These are phyloP conservation scores for Pseudobourletiella spinata DNA, from an alignment of 1,140 invertebrate species.

Conservation along the genomic window DNA sequence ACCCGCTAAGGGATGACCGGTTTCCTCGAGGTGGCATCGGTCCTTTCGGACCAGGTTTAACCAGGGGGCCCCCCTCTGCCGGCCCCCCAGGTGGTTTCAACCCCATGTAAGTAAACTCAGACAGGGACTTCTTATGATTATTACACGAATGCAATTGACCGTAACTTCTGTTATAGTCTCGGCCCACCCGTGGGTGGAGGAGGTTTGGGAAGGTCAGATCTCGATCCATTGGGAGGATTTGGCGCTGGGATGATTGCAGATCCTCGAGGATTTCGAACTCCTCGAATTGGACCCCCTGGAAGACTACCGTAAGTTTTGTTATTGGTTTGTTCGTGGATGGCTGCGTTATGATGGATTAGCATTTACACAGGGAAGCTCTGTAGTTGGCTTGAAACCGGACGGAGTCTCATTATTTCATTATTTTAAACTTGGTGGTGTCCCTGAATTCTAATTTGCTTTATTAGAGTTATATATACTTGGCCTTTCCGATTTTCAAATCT, in stretches of 20 bases:
- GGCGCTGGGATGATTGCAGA: constrained; percentile 31
- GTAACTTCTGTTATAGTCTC: too few relatives aligned
- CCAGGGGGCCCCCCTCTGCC: not conserved
- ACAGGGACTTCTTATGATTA: too few relatives aligned
- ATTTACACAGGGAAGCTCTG: too few relatives aligned
- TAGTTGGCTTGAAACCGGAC: too few relatives aligned
- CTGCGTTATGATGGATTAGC: not conserved
- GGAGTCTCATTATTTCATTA: too few relatives aligned
- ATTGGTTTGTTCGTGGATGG: not conserved
- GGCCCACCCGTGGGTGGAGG: constrained; percentile 10
- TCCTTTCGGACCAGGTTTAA: not conserved
- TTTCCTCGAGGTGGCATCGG: not conserved
- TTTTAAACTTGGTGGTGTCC: too few relatives aligned
- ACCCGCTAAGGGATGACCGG: constrained; percentile 7
- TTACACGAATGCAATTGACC: too few relatives aligned
- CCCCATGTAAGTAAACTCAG: constrained; percentile 9
- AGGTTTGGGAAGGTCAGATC: constrained; percentile 24
- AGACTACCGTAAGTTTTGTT: not conserved
- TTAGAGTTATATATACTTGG: too few relatives aligned
- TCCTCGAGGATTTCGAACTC: constrained; percentile 24
- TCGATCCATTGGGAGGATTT: constrained; percentile 32
- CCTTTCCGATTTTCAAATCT: too few relatives aligned
- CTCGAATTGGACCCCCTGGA: not conserved
- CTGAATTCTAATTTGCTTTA: too few relatives aligned
- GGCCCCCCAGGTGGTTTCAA: constrained; percentile 7